Conservation (phyloP, 2,113 vertebrate species). For the Oncorhynchus nerka region DNA sequence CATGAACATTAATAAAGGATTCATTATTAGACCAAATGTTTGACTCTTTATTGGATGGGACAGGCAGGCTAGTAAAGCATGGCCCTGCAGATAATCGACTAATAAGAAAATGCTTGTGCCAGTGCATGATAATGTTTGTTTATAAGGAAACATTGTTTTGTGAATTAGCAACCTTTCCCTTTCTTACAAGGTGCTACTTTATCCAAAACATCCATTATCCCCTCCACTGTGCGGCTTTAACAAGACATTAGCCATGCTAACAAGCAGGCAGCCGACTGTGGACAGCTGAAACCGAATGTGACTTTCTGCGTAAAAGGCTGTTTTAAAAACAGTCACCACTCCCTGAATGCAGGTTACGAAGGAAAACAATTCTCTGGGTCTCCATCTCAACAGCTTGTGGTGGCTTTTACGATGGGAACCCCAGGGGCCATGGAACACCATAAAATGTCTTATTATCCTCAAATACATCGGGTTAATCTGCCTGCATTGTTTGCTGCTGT, state of each 20-base stretch:
- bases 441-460: constrained; percentile 67
- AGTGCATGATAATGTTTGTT: too few species aligned
- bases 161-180: constrained; percentile 50
- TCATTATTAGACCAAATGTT: constrained; percentile 50
- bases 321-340: constrained; percentile 64
- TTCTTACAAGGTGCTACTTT: constrained; percentile 1
- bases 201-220: constrained; percentile 43
- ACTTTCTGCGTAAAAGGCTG: constrained; percentile 68
- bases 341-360: constrained; percentile 62
- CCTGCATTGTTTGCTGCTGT: constrained; percentile 52
- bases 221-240: constrained; percentile 65
- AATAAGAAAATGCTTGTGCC: too few species aligned
- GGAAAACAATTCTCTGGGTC: constrained; percentile 60
- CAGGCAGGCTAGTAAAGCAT: constrained; percentile 33
- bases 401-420: constrained; percentile 65
- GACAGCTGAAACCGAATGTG: constrained; percentile 64
- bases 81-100: neutral
- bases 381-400: constrained; percentile 65
- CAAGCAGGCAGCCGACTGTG: constrained; percentile 47
- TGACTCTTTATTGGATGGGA: constrained; percentile 57
- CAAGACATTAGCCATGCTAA: constrained; percentile 69
- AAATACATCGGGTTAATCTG: constrained; percentile 67
- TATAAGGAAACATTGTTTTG: too few species aligned
- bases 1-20: constrained; percentile 54
- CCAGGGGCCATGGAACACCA: constrained; percentile 50